phyloP scores from a whole-genome alignment of 2,113 vertebrate species.

The Lepidothrix coronata region DNA sequence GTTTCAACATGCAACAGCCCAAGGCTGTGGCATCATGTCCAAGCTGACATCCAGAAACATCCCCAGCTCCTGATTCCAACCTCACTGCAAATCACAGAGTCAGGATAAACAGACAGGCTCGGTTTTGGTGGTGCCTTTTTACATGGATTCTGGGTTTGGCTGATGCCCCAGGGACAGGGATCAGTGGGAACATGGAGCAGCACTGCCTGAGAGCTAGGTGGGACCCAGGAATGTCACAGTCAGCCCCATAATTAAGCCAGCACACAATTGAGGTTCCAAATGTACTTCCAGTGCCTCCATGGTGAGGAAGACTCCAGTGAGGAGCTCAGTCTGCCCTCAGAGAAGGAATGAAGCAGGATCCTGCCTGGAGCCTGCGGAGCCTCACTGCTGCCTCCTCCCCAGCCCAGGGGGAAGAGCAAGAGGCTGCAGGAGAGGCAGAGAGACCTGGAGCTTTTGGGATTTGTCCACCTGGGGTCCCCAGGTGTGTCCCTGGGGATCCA shows the following conservation, averaged over 20 bases:
- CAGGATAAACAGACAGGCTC: neutral
- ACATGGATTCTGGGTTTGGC: neutral
- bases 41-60: neutral
- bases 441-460: neutral
- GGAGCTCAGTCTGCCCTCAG: neutral
- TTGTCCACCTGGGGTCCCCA: neutral
- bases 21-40: rapidly evolving
- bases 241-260: neutral
- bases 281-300: neutral
- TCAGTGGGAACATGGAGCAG: neutral
- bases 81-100: rapidly evolving
- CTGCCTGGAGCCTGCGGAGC: neutral
- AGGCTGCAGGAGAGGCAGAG: neutral
- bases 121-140: neutral
- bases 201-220: neutral
- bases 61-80: neutral
- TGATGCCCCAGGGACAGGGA: neutral
- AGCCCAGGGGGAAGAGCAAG: neutral
- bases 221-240: neutral
- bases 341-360: neutral
- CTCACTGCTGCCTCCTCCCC: neutral
- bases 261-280: neutral
- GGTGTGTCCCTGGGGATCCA: rapidly evolving
- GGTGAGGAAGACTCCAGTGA: neutral
- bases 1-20: neutral